Conservation (phyloP, 2,797 vertebrate species). For the Galago senegalensis region DNA sequence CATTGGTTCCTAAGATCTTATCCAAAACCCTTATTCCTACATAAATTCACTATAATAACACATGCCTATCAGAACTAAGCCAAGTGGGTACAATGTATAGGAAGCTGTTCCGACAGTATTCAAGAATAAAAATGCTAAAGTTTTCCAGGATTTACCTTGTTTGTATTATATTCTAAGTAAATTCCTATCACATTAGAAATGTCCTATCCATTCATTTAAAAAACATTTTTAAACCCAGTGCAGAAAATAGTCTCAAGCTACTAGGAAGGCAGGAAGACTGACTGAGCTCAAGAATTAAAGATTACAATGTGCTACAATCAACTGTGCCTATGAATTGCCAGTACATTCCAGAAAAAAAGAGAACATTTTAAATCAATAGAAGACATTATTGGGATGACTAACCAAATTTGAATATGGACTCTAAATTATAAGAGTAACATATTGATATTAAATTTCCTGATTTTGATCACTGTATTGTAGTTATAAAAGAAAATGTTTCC, state of each 20-base stretch:
- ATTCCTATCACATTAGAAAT: neutral
- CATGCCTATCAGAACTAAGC: conserved; percentile 14
- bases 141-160: neutral
- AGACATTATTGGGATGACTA: neutral
- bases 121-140: neutral
- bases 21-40: neutral
- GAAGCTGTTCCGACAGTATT: conserved; percentile 25
- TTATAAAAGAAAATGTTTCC: neutral
- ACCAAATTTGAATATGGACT: neutral
- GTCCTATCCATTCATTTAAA: conserved; percentile 8
- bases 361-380: neutral
- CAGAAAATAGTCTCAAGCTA: neutral
- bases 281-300: neutral
- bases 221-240: neutral
- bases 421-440: neutral
- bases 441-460: neutral
- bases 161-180: neutral
- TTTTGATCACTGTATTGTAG: neutral
- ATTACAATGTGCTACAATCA: neutral
- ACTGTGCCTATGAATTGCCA: neutral
- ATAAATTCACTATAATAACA: neutral
- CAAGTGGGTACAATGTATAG: neutral
- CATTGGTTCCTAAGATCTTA: neutral
- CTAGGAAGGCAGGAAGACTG: neutral
- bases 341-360: neutral